Evolutionary conservation across 2,113 vertebrate genomes (phyloP).

Genomic region (Dicaeum eximium): DNA sequence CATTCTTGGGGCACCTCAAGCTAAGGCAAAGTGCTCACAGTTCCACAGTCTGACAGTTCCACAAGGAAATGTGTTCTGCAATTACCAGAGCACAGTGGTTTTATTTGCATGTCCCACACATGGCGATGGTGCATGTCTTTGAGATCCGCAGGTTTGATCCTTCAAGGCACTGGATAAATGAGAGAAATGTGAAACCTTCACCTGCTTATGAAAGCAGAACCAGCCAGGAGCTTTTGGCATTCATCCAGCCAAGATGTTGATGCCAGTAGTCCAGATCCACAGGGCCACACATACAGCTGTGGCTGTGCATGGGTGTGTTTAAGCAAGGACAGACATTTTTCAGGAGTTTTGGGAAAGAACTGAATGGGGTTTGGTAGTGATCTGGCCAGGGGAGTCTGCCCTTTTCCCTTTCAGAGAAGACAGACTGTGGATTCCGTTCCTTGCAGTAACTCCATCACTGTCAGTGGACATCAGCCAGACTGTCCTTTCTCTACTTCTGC

Average conservation of each 20-base stretch:
- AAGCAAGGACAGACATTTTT: background rate
- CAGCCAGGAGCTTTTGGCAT: background rate
- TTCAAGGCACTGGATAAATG: background rate
- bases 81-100: background rate
- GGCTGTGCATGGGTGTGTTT: background rate
- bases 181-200: background rate
- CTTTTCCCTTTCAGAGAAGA: background rate
- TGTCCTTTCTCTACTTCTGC: background rate
- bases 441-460: background rate
- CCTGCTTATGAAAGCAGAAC: background rate
- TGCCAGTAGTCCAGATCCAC: background rate
- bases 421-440: background rate
- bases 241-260: background rate
- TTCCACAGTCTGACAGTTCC: background rate
- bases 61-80: background rate
- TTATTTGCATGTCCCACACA: background rate
- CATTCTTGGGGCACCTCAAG: background rate
- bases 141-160: background rate
- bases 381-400: constrained; percentile 53
- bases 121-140: background rate
- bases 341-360: background rate
- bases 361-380: background rate
- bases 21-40: background rate
- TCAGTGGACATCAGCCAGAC: background rate
- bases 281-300: rapidly evolving